Evolutionary conservation across 1,140 invertebrate genomes (phyloP), one percentile per base, ranked within the genome.

Genomic region (Colletes gigas): DNA sequence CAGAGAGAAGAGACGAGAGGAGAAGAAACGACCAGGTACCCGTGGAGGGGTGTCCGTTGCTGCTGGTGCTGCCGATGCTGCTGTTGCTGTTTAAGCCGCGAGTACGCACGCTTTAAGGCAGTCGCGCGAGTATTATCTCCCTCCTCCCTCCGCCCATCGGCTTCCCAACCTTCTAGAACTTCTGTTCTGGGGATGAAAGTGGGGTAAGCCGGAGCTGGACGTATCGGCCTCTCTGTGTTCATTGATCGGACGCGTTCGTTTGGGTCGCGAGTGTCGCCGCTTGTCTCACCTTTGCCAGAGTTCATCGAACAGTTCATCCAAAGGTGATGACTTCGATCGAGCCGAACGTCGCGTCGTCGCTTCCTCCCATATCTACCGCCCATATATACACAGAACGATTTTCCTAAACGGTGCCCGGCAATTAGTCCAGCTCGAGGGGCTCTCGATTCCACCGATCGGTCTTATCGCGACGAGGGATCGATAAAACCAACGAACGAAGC

Each of bases 31-130:
- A 82, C 59, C 68, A 81, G 78, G n/a, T 69, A n/a, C 59, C 17
- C 30, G 63, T 82, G 79, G 86, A 81, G 87, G 82, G 85, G 87
- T 84, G 82, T 83, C 75, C 78, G 78, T 73, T 86, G 87, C 80
- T 88, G 85, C 76, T 78, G 82, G 80, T 69, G 83, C 78, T 78
- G 75, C 60, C 47, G 84, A 67, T 81, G 75, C 85, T 86, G 80
- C 85, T 66, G 80, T 83, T 87, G 79, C 76, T 87, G 82, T 76
- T 86, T 72, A 73, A 86, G 57, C 71, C 77, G 80, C 79, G 82
- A 68, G 83, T 84, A 84, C 85, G 85, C 82, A 66, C 85, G 84
- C 85, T 87, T 88, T 85, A 81, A 88, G 62, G 62, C 80, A 76
- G 66, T 83, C 85, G 81, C 76, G 86, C 78, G 83, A 57, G 75